Evolutionary conservation across 2,888 invertebrate species (phyloP).

Genomic region (Spicauda simplicius): DNA sequence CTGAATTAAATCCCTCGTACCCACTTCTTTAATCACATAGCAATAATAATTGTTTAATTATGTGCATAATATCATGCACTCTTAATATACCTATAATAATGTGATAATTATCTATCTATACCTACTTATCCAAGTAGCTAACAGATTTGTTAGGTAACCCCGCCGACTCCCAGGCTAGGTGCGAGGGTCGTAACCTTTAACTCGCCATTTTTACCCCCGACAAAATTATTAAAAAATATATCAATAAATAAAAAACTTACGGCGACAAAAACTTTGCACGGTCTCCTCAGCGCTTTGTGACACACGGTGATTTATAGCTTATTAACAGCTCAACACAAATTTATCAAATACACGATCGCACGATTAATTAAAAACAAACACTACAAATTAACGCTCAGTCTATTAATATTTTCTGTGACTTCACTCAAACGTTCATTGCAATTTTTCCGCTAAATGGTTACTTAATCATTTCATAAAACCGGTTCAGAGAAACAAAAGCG

Average conservation of each 20-base stretch:
- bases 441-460: conserved; percentile 58
- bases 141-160: conserved; percentile 63
- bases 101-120: too few relatives aligned
- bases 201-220: conserved; percentile 52
- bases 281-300: conserved; percentile 39
- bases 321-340: conserved; percentile 43
- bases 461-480: conserved; percentile 72
- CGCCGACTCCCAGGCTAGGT: conserved; percentile 50
- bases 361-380: conserved; percentile 42
- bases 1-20: too few relatives aligned
- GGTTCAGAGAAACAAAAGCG: conserved; percentile 44
- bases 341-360: conserved; percentile 35
- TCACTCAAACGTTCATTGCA: conserved; percentile 46
- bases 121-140: conserved; percentile 2
- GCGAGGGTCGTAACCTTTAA: conserved; percentile 73
- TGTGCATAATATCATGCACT: too few relatives aligned
- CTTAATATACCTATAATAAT: too few relatives aligned
- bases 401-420: conserved; percentile 45
- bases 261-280: conserved; percentile 49
- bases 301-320: conserved; percentile 40
- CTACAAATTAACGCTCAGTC: conserved; percentile 42
- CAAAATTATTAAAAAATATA: conserved; percentile 60
- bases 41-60: too few relatives aligned
- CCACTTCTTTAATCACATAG: too few relatives aligned
- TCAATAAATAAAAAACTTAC: conserved; percentile 66